These are phyloP conservation scores for Leucopsar rothschildi DNA, from an alignment of 2,113 vertebrate genomes.

Conservation along the genomic window DNA sequence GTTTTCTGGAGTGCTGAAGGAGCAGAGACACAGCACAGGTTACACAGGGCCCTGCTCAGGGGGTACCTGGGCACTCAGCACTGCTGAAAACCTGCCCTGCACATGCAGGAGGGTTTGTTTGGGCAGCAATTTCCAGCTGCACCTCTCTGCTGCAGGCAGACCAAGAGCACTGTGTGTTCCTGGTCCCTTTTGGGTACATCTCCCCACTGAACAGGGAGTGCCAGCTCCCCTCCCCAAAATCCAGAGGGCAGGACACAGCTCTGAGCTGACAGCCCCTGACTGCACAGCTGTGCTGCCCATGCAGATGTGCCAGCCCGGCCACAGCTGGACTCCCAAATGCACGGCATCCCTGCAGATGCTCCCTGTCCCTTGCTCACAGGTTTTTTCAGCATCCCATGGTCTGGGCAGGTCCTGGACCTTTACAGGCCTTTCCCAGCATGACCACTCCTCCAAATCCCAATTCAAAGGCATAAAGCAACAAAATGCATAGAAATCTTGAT, in stretches of 20 bases:
- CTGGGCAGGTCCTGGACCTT: not conserved
- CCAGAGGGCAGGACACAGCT: not conserved
- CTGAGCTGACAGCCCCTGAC: not conserved
- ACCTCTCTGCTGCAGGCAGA: not conserved
- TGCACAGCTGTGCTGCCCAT: not conserved
- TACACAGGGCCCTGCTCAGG: not conserved
- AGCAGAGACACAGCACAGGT: not conserved
- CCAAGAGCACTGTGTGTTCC: not conserved
- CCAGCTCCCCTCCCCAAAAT: not conserved
- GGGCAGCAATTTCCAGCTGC: not conserved
- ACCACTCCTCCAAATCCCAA: not conserved
- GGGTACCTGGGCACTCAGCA: not conserved
- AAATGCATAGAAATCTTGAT: not conserved
- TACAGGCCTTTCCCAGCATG: not conserved
- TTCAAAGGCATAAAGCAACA: not conserved
- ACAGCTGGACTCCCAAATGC: not conserved
- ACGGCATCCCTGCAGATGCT: not conserved
- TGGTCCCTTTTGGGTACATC: not conserved
- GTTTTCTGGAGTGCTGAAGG: not conserved
- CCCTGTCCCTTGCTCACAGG: not conserved
- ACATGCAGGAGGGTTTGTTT: fast-evolving
- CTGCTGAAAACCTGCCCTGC: not conserved
- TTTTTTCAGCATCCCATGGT: not conserved
- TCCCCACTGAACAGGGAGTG: not conserved
- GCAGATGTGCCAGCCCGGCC: not conserved